Evolutionary conservation across 1,140 invertebrate genomes (phyloP).

Genomic region (Bombus picipes): DNA sequence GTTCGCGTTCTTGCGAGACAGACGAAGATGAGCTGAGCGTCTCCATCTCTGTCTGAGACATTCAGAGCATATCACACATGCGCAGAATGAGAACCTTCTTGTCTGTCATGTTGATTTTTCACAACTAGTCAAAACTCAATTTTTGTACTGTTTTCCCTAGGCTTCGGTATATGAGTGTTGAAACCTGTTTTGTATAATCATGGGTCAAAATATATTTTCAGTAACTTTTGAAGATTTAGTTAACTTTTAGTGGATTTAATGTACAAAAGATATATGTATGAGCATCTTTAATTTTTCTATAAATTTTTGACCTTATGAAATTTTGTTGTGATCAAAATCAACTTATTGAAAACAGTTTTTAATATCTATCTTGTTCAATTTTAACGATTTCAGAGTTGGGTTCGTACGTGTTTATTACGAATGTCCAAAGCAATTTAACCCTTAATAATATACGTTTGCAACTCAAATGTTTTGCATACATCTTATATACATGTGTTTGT

Average conservation of each 20-base stretch:
- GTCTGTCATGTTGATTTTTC: too few species aligned
- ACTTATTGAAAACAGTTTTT: background rate
- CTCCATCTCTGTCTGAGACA: too few species aligned
- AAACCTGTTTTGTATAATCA: too few species aligned
- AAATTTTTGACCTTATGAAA: background rate
- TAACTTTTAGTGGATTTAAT: background rate
- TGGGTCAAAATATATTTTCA: background rate
- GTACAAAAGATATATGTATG: background rate
- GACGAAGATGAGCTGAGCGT: too few species aligned
- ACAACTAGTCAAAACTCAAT: too few species aligned
- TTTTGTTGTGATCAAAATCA: background rate
- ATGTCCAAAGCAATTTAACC: background rate
- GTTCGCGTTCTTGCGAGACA: too few species aligned
- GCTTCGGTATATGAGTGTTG: too few species aligned
- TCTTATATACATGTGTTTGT: background rate
- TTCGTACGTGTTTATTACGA: background rate
- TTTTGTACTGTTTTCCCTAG: too few species aligned
- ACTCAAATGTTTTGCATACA: constrained; percentile 13
- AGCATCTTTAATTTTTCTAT: background rate
- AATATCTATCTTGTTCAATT: background rate
- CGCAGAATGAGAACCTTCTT: too few species aligned
- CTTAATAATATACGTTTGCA: background rate
- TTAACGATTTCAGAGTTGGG: background rate
- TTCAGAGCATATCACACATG: too few species aligned
- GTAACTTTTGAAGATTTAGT: background rate